These are phyloP conservation scores for Macroteleia sp. DNA, from an alignment of 2,888 invertebrate genomes.

Conservation along the genomic window DNA sequence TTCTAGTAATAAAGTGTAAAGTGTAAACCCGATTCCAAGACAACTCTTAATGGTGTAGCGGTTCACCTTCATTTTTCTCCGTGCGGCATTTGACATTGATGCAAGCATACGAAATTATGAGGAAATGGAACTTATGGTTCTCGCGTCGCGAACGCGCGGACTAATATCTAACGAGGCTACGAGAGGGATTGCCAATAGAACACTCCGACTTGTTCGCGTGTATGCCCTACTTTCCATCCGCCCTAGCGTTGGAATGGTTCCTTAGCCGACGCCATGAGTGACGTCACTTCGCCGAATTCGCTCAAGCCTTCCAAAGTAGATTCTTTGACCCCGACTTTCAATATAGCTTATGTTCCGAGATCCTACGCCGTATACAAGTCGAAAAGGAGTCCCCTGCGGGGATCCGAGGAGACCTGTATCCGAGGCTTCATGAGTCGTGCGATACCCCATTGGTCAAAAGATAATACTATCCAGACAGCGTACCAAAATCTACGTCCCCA, in stretches of 20 bases:
- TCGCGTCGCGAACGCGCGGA: not conserved
- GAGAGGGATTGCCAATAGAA: not conserved
- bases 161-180: not conserved
- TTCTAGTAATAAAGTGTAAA: too few relatives aligned
- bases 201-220: not conserved
- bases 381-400: not conserved
- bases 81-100: too few relatives aligned
- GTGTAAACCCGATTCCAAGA: too few relatives aligned
- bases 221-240: slow-evolving; percentile 2
- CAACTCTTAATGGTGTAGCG: too few relatives aligned
- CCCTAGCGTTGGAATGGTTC: not conserved
- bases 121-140: not conserved
- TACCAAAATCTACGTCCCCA: too few relatives aligned
- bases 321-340: slow-evolving; percentile 6
- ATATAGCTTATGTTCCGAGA: not conserved
- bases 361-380: not conserved
- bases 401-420: not conserved
- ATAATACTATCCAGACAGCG: not conserved
- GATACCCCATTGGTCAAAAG: not conserved
- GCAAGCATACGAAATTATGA: not conserved
- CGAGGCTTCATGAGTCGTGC: too few relatives aligned
- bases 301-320: not conserved
- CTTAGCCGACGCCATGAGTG: not conserved
- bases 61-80: too few relatives aligned
- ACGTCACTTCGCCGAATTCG: not conserved